phyloP scores from a whole-genome alignment of 1,140 invertebrate species.

The Trissolcus basalis region DNA sequence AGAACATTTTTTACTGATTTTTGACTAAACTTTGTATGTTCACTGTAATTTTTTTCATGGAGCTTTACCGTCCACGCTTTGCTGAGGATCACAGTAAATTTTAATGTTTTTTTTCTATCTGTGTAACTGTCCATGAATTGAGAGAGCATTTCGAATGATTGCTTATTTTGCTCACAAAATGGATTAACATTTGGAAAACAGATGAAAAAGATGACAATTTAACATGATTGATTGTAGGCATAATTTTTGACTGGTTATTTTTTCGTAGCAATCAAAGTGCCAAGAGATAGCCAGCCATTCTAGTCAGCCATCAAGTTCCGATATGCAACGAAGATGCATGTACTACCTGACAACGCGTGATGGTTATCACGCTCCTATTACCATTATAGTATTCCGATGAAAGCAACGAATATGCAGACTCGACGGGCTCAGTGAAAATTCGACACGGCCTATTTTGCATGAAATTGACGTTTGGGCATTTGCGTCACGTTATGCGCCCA shows the following conservation, averaged over 20 bases:
- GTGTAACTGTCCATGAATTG: too few relatives aligned
- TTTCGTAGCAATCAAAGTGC: slow-evolving; percentile 18
- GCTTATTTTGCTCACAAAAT: too few relatives aligned
- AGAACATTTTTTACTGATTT: too few relatives aligned
- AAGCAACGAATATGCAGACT: slow-evolving; percentile 49
- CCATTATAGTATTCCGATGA: slow-evolving; percentile 52
- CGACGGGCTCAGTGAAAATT: slow-evolving; percentile 39
- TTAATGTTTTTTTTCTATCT: too few relatives aligned
- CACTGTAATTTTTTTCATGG: too few relatives aligned
- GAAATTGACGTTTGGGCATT: slow-evolving; percentile 46
- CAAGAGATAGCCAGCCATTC: slow-evolving; percentile 33
- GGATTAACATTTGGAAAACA: too few relatives aligned
- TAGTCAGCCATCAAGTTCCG: slow-evolving; percentile 23
- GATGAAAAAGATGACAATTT: too few relatives aligned
- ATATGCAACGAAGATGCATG: slow-evolving; percentile 45
- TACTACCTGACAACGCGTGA: slow-evolving; percentile 50
- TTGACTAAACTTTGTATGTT: too few relatives aligned
- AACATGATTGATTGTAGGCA: too few relatives aligned
- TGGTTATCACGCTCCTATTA: slow-evolving; percentile 45
- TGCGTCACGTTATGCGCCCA: slow-evolving; percentile 36
- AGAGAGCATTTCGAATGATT: too few relatives aligned
- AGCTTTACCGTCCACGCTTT: too few relatives aligned
- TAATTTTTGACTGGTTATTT: slow-evolving; percentile 1
- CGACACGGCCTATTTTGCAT: slow-evolving; percentile 45
- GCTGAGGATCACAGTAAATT: too few relatives aligned